A percentile compares a stretch with the other conserved stretches of the same genome.
Conservation (phyloP, 2,797 vertebrate genomes). For the Hemitrygon akajei region DNA sequence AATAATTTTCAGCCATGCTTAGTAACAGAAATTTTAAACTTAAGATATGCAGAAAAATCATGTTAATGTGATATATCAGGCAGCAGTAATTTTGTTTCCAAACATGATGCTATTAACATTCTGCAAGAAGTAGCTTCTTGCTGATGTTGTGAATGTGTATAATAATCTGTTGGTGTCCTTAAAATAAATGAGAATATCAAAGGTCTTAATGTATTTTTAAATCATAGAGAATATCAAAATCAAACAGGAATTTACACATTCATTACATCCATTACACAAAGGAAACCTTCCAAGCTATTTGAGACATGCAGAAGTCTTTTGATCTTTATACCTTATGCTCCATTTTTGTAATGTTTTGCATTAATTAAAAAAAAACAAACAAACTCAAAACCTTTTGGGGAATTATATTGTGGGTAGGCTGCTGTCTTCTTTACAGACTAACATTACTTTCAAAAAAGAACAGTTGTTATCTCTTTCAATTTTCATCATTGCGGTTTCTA, state of each 20-base stretch:
- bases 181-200: neutral
- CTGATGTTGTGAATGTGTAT: too few relatives aligned
- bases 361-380: neutral
- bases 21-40: neutral
- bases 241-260: neutral
- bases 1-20: neutral
- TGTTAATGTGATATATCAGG: neutral
- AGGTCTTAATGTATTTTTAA: neutral
- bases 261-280: neutral
- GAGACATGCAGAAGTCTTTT: neutral
- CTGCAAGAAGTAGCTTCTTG: too few relatives aligned
- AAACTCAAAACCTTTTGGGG: neutral
- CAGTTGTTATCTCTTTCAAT: constrained; percentile 32
- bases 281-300: neutral
- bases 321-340: neutral
- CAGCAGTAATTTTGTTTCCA: neutral
- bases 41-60: neutral
- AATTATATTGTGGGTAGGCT: neutral
- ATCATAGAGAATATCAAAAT: neutral
- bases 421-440: constrained; percentile 39
- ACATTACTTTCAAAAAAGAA: constrained; percentile 36
- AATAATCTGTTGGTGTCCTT: neutral
- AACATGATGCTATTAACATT: neutral
- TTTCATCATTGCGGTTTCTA: neutral
- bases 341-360: constrained; percentile 14